These are phyloP conservation scores for Tyrannus savana DNA, from an alignment of 2,113 vertebrate genomes.

Conservation along the genomic window DNA sequence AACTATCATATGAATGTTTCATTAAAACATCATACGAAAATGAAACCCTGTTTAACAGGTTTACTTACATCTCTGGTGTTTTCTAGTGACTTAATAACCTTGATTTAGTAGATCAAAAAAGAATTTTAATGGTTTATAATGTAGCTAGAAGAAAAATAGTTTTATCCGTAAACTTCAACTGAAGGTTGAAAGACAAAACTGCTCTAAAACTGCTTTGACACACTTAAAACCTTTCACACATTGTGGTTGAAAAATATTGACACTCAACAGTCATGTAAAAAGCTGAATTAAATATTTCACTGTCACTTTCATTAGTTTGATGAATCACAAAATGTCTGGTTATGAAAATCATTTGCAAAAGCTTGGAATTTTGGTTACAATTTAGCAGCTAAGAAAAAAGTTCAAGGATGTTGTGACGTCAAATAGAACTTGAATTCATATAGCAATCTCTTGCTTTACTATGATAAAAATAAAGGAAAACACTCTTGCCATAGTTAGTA, in stretches of 20 bases:
- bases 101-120: not conserved
- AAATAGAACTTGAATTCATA: not conserved
- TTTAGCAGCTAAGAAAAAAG: not conserved
- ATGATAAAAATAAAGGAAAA: not conserved
- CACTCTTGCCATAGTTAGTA: not conserved
- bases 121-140: not conserved
- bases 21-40: not conserved
- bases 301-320: not conserved
- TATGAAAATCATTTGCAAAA: not conserved
- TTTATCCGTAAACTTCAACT: not conserved
- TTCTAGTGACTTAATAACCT: not conserved
- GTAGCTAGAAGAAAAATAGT: not conserved
- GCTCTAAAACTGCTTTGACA: not conserved
- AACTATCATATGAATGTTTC: not conserved
- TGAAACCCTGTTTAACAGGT: not conserved
- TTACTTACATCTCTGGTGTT: not conserved
- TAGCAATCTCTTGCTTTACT: not conserved
- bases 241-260: not conserved
- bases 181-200: not conserved
- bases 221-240: not conserved
- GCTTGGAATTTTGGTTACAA: not conserved
- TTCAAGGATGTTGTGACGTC: not conserved
- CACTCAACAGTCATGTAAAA: not conserved
- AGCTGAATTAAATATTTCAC: not conserved
- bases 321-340: not conserved